Base-by-base conservation (phyloP, 2,888 invertebrate genomes). In the Cynaeus angustus region DNA sequence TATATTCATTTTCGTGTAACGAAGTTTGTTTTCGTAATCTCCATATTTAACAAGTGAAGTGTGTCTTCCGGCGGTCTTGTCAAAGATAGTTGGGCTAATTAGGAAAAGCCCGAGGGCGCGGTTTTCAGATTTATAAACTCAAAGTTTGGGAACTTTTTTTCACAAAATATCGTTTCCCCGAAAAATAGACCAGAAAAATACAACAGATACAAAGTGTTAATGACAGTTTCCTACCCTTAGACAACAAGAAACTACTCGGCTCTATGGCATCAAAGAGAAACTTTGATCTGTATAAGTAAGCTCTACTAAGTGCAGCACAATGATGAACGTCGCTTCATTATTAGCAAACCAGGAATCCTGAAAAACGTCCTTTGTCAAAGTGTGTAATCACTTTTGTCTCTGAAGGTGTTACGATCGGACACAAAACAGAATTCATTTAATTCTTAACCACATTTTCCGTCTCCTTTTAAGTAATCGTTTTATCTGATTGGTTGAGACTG, bases 11-110 rank as follows among this genome's bases (percentile, higher is more conserved):
- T 50, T 8, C 16, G 55, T 2, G 9, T 55, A 55, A 55, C 55
- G 55, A 55, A 55, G 55, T 55, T 37, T 37, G 16, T 10, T 14
- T 38, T 14, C 37, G 56, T 37, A 56, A 56, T 56, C 41, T 56
- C 38, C 41, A 56, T 41, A 41, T 56, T 56, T 41, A 38, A 41
- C 56, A 41, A 41, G 21, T 41, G 41, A 12, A 56, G 41, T 41
- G 41, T 38, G 56, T 55, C 37, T 55, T 55, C 56, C 26, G 41
- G 14, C 28, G 12, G 26, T 8, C 13, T 26, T 41, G 26, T 21
- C 41, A 56, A 56, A 56, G 41, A 41, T 41, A 56, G 41, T 56
- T 56, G 10, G 28, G 55, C 55, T 55, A 55, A 55, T 55, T 55
- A 55, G 55, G 37, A 3, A n/a, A n/a, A n/a, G 52, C 12, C 12